A percentile compares a stretch with the other conserved stretches of the same genome.
phyloP scores from a whole-genome alignment of 2,113 vertebrate genomes.

The Labeo rohita region DNA sequence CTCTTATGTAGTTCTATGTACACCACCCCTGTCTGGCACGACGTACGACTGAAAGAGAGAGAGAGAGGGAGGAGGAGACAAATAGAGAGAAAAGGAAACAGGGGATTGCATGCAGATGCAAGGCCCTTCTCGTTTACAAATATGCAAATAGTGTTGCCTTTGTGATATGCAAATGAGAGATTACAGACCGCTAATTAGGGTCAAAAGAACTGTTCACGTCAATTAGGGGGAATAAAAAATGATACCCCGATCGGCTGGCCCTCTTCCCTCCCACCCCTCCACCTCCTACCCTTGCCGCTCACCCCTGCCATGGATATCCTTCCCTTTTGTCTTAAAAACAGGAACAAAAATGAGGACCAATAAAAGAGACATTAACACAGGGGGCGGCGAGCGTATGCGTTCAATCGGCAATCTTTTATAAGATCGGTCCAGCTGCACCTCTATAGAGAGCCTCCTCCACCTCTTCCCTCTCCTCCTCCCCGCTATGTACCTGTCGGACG shows the following conservation, averaged over 20 bases:
- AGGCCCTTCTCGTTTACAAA: slow-evolving; percentile 87
- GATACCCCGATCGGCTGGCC: slow-evolving; percentile 62
- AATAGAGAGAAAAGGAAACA: slow-evolving; percentile 73
- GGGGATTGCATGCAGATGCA: slow-evolving; percentile 79
- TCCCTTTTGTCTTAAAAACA: slow-evolving; percentile 76
- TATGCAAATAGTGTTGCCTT: slow-evolving; percentile 90
- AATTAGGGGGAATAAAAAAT: slow-evolving; percentile 84
- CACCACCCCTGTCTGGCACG: slow-evolving; percentile 77
- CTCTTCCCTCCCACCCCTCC: slow-evolving; percentile 56
- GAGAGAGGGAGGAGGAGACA: slow-evolving; percentile 57
- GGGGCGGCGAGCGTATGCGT: slow-evolving; percentile 52
- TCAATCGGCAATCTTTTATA: slow-evolving; percentile 55
- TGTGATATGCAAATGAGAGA: slow-evolving; percentile 91
- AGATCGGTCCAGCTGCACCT: slow-evolving; percentile 41
- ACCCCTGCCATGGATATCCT: slow-evolving; percentile 71
- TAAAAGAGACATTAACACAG: slow-evolving; percentile 66
- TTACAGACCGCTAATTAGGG: slow-evolving; percentile 93
- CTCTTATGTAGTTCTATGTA: slow-evolving; percentile 73
- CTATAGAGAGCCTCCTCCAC: slow-evolving; percentile 33
- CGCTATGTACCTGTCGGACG: slow-evolving; percentile 46
- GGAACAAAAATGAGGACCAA: slow-evolving; percentile 72
- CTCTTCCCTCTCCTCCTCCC: slow-evolving; percentile 21
- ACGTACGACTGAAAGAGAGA: slow-evolving; percentile 35
- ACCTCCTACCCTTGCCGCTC: slow-evolving; percentile 60
- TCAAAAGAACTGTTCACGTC: slow-evolving; percentile 90